phyloP scores from a whole-genome alignment of 2,888 invertebrate genomes.

The Agrilus mali region DNA sequence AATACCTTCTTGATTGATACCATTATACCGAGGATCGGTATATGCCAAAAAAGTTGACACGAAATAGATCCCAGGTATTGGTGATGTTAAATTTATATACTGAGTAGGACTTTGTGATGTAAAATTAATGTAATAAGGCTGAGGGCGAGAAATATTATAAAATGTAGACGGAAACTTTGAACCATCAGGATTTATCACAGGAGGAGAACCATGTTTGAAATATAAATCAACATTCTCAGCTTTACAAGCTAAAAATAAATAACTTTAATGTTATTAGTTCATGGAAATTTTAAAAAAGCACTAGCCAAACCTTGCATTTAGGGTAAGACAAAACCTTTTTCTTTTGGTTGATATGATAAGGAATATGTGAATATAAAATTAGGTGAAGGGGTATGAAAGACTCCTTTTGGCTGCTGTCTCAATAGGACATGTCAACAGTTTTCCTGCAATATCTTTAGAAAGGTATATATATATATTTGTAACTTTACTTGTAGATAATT shows the following conservation, averaged over 20 bases:
- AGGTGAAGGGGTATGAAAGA: too few species aligned
- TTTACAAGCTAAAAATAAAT: conserved; percentile 22
- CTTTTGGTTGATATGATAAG: too few species aligned
- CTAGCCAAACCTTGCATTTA: too few species aligned
- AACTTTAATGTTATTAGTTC: conserved; percentile 1
- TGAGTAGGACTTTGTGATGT: conserved; percentile 47
- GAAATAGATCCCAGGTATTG: conserved; percentile 67
- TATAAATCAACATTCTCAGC: conserved; percentile 48
- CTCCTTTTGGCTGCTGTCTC: too few species aligned
- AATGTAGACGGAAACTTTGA: conserved; percentile 51
- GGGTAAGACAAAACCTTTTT: too few species aligned
- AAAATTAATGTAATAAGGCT: conserved; percentile 45
- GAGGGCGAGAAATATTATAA: conserved; percentile 27
- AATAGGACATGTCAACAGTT: too few species aligned
- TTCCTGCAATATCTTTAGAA: too few species aligned
- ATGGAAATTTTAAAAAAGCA: too few species aligned
- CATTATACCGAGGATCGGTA: conserved; percentile 57
- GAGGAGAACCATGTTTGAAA: conserved; percentile 70
- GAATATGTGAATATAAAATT: too few species aligned
- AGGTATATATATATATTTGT: too few species aligned
- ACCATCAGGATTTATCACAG: conserved; percentile 71
- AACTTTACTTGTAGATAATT: too few species aligned
- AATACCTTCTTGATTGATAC: conserved; percentile 64
- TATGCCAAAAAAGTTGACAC: conserved; percentile 66
- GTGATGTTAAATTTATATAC: conserved; percentile 48